Percentiles rank a stretch among this genome's conserved stretches.
Evolutionary conservation across 2,797 vertebrate species (phyloP).

Genomic region (Ispidina lecontei): DNA sequence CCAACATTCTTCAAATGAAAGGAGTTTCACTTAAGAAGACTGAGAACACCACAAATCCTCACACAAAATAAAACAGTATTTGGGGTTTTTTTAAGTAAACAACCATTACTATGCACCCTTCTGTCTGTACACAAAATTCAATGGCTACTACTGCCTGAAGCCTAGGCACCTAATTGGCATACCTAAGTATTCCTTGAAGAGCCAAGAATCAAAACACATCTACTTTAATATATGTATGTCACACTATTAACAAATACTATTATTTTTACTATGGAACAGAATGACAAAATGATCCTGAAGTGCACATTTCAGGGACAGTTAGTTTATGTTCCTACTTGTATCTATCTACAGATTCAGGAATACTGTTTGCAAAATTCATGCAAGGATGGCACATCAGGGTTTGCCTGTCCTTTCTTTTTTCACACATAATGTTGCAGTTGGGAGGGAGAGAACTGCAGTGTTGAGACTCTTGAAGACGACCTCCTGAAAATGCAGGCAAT

Average conservation of each 20-base stretch:
- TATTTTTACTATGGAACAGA: neutral
- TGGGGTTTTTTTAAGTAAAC: neutral
- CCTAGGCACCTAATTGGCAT: neutral
- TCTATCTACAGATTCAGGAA: neutral
- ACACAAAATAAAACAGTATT: neutral
- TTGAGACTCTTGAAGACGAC: neutral
- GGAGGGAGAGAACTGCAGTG: neutral
- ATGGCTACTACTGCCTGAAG: neutral
- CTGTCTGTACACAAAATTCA: neutral
- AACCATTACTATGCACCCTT: neutral
- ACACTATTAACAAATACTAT: neutral
- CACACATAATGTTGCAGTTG: neutral
- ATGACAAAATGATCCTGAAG: neutral
- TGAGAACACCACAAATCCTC: neutral
- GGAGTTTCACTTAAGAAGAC: neutral
- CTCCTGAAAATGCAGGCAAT: constrained; percentile 16
- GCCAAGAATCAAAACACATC: neutral
- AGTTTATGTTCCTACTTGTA: neutral
- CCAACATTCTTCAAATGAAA: neutral
- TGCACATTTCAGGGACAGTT: neutral
- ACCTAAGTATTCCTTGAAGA: neutral
- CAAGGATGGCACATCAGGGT: neutral
- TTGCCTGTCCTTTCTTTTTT: constrained; percentile 8
- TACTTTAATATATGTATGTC: neutral
- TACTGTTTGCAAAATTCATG: neutral